Percentiles rank a stretch among this genome's conserved stretches.
These are phyloP conservation scores for Drosophila pruinosa DNA, from an alignment of 1,140 invertebrate genomes.

Conservation along the genomic window DNA sequence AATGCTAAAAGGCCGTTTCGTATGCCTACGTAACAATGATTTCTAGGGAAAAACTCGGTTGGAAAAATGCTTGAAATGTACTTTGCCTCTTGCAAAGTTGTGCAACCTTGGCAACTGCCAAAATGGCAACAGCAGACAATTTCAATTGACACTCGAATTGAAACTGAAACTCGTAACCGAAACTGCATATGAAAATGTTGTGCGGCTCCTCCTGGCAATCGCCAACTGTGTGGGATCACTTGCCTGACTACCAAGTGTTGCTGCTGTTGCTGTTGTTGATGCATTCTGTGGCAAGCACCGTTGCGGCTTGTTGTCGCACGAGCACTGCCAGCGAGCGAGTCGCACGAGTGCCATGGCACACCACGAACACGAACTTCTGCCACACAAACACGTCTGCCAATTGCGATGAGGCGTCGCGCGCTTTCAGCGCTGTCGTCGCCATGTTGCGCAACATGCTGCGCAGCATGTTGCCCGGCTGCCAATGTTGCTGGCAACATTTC, in stretches of 20 bases:
- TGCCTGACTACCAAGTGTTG: neutral
- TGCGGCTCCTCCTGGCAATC: neutral
- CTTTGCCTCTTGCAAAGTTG: neutral
- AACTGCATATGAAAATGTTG: neutral
- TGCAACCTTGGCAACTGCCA: neutral
- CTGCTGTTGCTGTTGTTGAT: neutral
- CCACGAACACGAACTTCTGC: conserved; percentile 4
- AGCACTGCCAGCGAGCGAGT: conserved; percentile 40
- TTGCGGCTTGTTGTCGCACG: conserved; percentile 47
- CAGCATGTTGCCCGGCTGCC: conserved; percentile 18
- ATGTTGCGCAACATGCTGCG: conserved; percentile 7
- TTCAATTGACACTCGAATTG: conserved; percentile 32
- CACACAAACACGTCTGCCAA: conserved; percentile 17
- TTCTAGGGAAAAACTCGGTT: neutral
- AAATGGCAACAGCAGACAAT: conserved; percentile 1
- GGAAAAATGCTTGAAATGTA: conserved; percentile 67
- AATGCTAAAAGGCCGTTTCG: conserved; percentile 69
- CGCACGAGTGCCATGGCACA: too few relatives aligned
- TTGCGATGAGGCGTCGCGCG: neutral
- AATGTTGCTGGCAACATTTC: conserved; percentile 14
- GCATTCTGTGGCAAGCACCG: neutral
- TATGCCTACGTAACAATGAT: conserved; percentile 2
- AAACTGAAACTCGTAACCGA: neutral
- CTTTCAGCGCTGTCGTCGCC: neutral
- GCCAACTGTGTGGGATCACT: conserved; percentile 5